Percentiles rank a stretch among this genome's conserved stretches.
phyloP scores from a whole-genome alignment of 92 coral and sea anemone genomes.

The Porites divaricata region DNA sequence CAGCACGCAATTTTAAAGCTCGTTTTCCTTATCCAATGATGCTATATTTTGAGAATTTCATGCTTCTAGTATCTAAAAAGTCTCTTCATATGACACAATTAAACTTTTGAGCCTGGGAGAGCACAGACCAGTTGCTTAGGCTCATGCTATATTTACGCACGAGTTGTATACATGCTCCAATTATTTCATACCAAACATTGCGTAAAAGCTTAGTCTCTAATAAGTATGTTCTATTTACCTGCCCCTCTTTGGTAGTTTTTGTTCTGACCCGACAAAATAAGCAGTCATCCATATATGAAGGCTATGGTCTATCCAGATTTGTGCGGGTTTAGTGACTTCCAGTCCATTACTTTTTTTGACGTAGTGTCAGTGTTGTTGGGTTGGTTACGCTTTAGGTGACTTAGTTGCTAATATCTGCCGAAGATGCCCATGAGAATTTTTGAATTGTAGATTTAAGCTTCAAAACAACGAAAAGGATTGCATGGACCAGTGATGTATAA shows the following conservation, averaged over 20 bases:
- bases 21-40: not conserved
- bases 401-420: not conserved
- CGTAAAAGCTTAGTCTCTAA: too few relatives aligned
- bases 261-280: too few relatives aligned
- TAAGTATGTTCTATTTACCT: too few relatives aligned
- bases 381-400: not conserved
- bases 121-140: too few relatives aligned
- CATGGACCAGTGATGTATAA: too few relatives aligned
- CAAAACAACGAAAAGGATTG: too few relatives aligned
- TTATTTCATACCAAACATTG: too few relatives aligned
- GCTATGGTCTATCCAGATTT: not conserved
- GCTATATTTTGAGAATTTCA: not conserved
- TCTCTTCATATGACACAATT: not conserved
- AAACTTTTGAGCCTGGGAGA: not conserved
- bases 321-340: not conserved
- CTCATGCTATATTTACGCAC: too few relatives aligned
- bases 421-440: too few relatives aligned
- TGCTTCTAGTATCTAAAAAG: not conserved
- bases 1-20: not conserved
- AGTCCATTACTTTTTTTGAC: not conserved
- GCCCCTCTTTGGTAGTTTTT: too few relatives aligned
- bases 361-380: not conserved
- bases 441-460: too few relatives aligned
- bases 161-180: too few relatives aligned
- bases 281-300: not conserved